Base-by-base conservation (phyloP, 2,888 invertebrate genomes). In the Drosophila prostipennis region DNA sequence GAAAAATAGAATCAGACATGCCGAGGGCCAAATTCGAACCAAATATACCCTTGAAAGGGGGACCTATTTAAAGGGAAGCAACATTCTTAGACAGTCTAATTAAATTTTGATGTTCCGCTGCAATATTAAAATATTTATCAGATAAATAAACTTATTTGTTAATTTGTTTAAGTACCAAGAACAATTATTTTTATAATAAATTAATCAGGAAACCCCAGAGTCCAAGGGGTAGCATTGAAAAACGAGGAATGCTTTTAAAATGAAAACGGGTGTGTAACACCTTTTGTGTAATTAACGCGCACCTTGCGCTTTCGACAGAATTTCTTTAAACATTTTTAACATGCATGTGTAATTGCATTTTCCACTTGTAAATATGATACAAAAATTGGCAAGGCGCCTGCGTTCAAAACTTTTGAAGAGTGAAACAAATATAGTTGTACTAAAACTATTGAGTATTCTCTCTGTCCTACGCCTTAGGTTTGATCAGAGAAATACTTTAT, bases 341-440 rank as follows among this genome's bases (percentile, higher is more conserved):
- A 43, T 55, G 68, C 42, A 67, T 68, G 26, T 51, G 23, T 42
- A 60, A 72, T 61, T 70, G 70, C 63, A 71, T 55, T 73, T 72
- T 81, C 64, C 56, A 72, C 64, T 60, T 85, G 81, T 74, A 85
- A 81, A 84, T 83, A 87, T 82, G 72, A 87, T 73, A 74, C 65
- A 61, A 74, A 69, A 63, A 34, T 69, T 73, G 57, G 51, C 65
- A 69, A 26, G 23, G 74, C 78, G 78, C 60, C 63, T 80, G 78
- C 75, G 83, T 68, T 64, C 23, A 53, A 49, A 49, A 43, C 36
- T 68, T 57, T 16, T 39, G 26, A 52, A 49, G 59, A 87, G 55
- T 61, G 76, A 82, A 82, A 76, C 67, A 19, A 48, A 48, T 54
- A 49, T 56, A 57, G 26, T 43, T 39, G 19, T 23, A 45, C 65